These are phyloP conservation scores for Yasuhikotakia modesta DNA, from an alignment of 2,797 vertebrate genomes.

Conservation along the genomic window DNA sequence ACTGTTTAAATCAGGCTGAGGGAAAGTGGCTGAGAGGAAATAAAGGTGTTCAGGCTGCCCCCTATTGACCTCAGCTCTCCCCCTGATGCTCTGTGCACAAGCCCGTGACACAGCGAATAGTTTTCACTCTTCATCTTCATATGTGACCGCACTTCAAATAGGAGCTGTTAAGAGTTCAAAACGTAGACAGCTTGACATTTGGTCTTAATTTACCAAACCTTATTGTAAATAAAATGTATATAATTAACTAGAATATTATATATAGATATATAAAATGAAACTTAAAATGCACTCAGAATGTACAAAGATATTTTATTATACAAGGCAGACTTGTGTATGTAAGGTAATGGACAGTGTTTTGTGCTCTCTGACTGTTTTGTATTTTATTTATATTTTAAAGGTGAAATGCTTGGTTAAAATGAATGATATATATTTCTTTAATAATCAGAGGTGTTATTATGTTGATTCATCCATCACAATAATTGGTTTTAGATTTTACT, in stretches of 20 bases:
- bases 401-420: not conserved
- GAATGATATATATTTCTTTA: not conserved
- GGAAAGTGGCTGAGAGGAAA: conserved; percentile 45
- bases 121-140: conserved; percentile 43
- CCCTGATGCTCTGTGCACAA: conserved; percentile 49
- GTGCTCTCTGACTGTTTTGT: no score
- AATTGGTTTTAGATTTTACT: not conserved
- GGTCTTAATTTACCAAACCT: not conserved
- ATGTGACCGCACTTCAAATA: conserved; percentile 44
- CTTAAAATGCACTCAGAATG: no score
- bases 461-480: not conserved
- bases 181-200: not conserved
- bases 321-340: no score
- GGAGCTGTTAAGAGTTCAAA: no score
- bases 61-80: conserved; percentile 44
- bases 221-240: not conserved
- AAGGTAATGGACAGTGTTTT: no score
- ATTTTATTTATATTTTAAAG: no score
- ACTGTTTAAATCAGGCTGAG: conserved; percentile 9
- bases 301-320: no score
- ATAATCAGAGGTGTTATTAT: not conserved
- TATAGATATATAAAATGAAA: no score
- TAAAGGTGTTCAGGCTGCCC: conserved; percentile 49
- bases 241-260: not conserved
- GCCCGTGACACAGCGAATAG: conserved; percentile 42